Percentiles rank a stretch among this genome's conserved stretches.
Conservation (phyloP, 2,113 vertebrate genomes). For the Coracopsis vasa region DNA sequence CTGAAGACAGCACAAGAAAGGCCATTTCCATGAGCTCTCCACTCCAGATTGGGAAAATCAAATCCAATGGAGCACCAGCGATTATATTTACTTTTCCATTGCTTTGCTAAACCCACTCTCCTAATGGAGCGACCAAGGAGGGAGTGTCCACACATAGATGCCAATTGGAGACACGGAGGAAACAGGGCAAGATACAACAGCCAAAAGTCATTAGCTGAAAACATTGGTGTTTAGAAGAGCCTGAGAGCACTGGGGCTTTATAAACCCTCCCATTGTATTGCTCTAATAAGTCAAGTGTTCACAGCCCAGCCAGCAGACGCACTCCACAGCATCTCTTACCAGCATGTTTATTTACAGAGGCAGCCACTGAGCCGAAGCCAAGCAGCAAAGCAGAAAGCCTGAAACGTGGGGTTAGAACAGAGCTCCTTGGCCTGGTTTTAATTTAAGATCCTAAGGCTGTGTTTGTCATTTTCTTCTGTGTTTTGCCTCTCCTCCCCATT, state of each 20-base stretch:
- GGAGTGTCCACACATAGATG: background rate
- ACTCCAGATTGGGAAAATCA: background rate
- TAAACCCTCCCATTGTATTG: slow-evolving; percentile 48
- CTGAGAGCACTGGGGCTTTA: background rate
- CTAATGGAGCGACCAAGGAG: background rate
- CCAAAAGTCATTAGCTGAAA: slow-evolving; percentile 4
- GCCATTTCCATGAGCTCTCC: background rate
- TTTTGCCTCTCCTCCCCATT: background rate
- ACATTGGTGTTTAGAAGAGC: background rate
- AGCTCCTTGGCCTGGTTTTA: slow-evolving; percentile 1
- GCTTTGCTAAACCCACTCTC: background rate
- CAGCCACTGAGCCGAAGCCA: background rate
- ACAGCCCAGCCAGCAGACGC: slow-evolving; percentile 12
- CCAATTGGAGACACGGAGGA: background rate
- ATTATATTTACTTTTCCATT: background rate
- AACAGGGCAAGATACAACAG: background rate
- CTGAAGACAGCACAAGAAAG: background rate
- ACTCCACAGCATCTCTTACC: background rate
- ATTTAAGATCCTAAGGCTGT: background rate
- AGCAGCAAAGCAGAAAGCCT: background rate
- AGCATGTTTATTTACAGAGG: slow-evolving; percentile 37
- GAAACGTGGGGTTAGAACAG: background rate
- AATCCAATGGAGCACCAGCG: background rate
- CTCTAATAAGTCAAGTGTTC: slow-evolving; percentile 40
- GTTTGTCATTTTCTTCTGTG: slow-evolving; percentile 7